These are phyloP conservation scores for Aythya baeri DNA, from an alignment of 2,113 vertebrate genomes.

Conservation along the genomic window DNA sequence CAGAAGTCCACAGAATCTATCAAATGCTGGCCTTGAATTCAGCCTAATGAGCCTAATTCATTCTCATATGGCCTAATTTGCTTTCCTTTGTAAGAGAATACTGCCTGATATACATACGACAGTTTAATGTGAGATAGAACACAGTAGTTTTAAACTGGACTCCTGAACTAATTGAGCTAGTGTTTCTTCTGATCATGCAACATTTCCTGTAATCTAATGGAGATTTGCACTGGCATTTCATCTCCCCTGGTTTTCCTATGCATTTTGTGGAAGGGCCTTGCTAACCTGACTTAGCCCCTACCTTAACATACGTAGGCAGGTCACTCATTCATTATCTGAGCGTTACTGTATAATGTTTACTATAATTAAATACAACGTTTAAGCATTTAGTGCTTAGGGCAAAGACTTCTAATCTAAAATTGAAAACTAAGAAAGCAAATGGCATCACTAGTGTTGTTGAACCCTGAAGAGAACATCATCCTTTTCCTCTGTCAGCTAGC, in stretches of 20 bases:
- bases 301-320: not conserved
- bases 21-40: not conserved
- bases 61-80: not conserved
- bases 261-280: not conserved
- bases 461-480: not conserved
- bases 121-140: not conserved
- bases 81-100: not conserved
- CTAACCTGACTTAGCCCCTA: not conserved
- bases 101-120: not conserved
- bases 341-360: not conserved
- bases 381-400: not conserved
- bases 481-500: not conserved
- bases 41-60: not conserved
- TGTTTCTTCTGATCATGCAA: not conserved
- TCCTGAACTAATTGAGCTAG: not conserved
- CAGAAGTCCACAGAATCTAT: not conserved
- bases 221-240: not conserved
- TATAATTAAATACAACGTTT: not conserved
- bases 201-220: not conserved
- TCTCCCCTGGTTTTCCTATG: not conserved
- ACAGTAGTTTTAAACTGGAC: not conserved
- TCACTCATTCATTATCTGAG: not conserved
- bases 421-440: not conserved
- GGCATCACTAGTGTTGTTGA: not conserved
- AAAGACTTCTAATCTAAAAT: not conserved